Evolutionary conservation across 2,797 vertebrate species (phyloP), one percentile per base, ranked within the genome.

Genomic region (Ataeniobius toweri): DNA sequence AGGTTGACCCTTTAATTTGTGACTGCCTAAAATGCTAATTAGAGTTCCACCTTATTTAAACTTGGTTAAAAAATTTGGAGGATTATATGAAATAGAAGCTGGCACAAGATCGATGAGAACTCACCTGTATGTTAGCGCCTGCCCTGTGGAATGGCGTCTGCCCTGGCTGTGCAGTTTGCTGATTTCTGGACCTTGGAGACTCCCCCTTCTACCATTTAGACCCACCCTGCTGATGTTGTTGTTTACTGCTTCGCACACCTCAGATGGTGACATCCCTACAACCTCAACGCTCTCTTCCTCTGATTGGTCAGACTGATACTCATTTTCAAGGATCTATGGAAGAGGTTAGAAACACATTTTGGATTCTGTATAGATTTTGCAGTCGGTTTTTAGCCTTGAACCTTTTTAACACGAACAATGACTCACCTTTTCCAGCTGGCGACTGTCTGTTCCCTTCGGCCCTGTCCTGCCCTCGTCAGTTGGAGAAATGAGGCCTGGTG

Each of bases 241-340:
- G 73, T 65, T 83, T 53, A 81, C 53, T 6, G 86, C 75, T 4
- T 94, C 91, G 74, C 84, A 89, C 28, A 84, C 73, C 78, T 95
- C 94, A 74, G 80, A 77, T 44, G 82, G 83, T 58, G 80, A 82
- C 88, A 85, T 88, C n/a, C 36, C 26, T 31, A 6, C 16, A 0
- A 77, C 83, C 24, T 85, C 70, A 0, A 71, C 58, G 74, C 59
- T 74, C 56, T 93, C 91, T 2, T 89, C 90, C 26, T 89, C 93
- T 9, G 85, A 89, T 24, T 93, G 92, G 79, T 89, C 86, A 8
- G 82, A 90, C 67, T 91, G 93, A 80, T 95, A 94, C 5, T 96
- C 95, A 5, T 94, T 95, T 87, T 96, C 95, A 5, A 83, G 88
- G 74, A 96, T 95, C 96, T 96, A 81, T 82, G 70, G 51, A 61